Percentiles rank a stretch among this genome's conserved stretches.
Conservation (phyloP, 2,888 invertebrate species). For the Melolontha melolontha region DNA sequence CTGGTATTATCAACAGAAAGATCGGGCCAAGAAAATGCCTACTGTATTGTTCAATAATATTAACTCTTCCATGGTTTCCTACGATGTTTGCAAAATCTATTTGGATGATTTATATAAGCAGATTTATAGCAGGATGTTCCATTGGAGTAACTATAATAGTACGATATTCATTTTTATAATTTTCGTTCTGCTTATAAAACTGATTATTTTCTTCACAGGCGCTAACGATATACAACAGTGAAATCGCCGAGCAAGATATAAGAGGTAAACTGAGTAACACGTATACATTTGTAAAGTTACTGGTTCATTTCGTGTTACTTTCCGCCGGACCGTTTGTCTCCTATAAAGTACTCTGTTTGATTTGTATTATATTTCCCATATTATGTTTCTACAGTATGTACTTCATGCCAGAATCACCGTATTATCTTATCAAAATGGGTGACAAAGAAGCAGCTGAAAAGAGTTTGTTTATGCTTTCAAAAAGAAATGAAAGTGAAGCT, state of each 20-base stretch:
- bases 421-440: slow-evolving; percentile 56
- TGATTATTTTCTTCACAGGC: slow-evolving; percentile 56
- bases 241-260: slow-evolving; percentile 63
- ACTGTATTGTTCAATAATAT: slow-evolving; percentile 67
- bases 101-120: slow-evolving; percentile 70
- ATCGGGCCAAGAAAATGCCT: slow-evolving; percentile 71
- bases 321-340: slow-evolving; percentile 68
- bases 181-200: too few species aligned
- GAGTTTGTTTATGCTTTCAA: slow-evolving; percentile 52
- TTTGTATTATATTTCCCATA: slow-evolving; percentile 42
- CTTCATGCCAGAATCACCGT: slow-evolving; percentile 72
- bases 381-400: slow-evolving; percentile 45
- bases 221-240: slow-evolving; percentile 64
- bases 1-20: slow-evolving; percentile 70
- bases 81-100: slow-evolving; percentile 56
- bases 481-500: slow-evolving; percentile 31
- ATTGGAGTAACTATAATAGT: slow-evolving; percentile 70
- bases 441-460: slow-evolving; percentile 59
- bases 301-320: slow-evolving; percentile 66
- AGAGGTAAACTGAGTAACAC: slow-evolving; percentile 58
- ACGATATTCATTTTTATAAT: too few species aligned
- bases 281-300: slow-evolving; percentile 46
- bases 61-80: slow-evolving; percentile 68
- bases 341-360: slow-evolving; percentile 56
- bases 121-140: slow-evolving; percentile 77